Conservation (phyloP, 2,797 vertebrate species). For the Serranus cabrilla region DNA sequence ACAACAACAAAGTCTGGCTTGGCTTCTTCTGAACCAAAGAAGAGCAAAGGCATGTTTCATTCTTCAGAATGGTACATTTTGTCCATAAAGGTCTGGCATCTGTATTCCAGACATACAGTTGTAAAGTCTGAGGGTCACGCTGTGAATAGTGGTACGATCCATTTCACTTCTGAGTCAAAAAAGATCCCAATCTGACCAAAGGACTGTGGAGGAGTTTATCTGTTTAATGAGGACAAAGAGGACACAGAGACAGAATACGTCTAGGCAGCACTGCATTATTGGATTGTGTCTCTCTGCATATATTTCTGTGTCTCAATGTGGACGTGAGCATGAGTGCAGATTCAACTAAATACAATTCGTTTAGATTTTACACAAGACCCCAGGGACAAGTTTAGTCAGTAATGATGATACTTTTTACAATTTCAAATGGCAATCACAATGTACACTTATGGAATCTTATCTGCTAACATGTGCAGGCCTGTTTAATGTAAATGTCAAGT, state of each 20-base stretch:
- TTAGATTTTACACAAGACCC: background rate
- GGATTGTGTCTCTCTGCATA: background rate
- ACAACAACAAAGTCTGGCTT: background rate
- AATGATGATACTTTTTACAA: background rate
- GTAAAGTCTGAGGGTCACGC: background rate
- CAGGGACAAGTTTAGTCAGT: background rate
- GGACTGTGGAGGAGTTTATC: background rate
- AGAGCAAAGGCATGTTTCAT: background rate
- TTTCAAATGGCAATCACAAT: background rate
- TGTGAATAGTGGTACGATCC: background rate
- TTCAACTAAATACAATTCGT: background rate
- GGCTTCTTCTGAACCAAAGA: background rate
- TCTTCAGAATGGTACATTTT: constrained; percentile 7
- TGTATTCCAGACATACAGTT: constrained; percentile 35
- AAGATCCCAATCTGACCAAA: background rate
- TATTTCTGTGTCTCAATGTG: background rate
- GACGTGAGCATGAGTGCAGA: background rate
- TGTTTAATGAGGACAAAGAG: constrained; percentile 3
- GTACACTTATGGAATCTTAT: no score
- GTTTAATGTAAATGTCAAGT: background rate
- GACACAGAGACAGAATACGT: background rate
- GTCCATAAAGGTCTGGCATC: constrained; percentile 23
- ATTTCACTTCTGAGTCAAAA: background rate
- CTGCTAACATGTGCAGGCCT: background rate
- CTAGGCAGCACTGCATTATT: background rate